Percentiles rank a stretch among this genome's conserved stretches.
Conservation (phyloP, 2,797 vertebrate species). For the Pachyuromys duprasi region DNA sequence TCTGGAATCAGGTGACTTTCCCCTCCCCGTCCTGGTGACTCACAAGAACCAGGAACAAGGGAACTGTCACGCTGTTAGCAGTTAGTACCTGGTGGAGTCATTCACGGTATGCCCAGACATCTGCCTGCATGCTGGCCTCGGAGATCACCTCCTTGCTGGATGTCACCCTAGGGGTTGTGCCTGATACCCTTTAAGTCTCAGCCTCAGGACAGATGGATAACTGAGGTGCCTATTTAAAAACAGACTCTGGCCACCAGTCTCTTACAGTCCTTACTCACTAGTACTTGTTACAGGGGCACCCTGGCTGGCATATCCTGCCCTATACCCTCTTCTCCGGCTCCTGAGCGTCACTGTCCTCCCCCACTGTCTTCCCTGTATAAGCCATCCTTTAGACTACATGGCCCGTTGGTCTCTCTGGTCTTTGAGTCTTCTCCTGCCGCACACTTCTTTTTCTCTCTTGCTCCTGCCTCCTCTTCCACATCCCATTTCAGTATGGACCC, state of each 20-base stretch:
- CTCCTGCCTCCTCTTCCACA: not conserved
- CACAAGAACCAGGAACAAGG: conserved; percentile 25
- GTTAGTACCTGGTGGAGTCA: not conserved
- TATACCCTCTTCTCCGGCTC: not conserved
- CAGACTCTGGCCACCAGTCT: not conserved
- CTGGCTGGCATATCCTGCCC: no score
- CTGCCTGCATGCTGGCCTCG: not conserved
- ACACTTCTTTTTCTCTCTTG: not conserved
- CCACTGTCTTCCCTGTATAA: not conserved
- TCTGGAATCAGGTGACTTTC: not conserved
- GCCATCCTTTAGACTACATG: no score
- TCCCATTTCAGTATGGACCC: not conserved
- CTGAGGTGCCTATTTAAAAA: not conserved
- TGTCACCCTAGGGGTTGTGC: not conserved
- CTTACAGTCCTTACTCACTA: no score
- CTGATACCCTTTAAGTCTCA: not conserved
- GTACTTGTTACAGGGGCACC: not conserved
- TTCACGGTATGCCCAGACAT: not conserved
- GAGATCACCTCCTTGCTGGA: not conserved
- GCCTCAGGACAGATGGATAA: not conserved
- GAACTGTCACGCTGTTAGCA: not conserved
- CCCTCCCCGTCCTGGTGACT: not conserved
- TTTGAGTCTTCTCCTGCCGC: not conserved
- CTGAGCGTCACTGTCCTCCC: no score
- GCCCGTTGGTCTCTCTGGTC: not conserved